Evolutionary conservation across 2,113 vertebrate genomes (phyloP).

Genomic region (Hydropotes inermis): DNA sequence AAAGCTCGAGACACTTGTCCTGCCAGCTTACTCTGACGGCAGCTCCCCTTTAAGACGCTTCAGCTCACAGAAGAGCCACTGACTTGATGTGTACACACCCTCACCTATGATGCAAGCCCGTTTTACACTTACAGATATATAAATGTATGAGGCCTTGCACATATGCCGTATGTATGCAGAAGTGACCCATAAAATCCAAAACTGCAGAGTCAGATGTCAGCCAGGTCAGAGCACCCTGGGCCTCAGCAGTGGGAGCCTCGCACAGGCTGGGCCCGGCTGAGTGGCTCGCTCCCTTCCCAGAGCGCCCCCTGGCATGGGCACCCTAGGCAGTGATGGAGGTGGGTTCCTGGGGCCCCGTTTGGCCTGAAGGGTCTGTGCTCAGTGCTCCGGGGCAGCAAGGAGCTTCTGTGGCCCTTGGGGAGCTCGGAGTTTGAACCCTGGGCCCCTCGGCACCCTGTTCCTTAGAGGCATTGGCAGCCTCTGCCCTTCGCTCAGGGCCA

Average conservation of each 20-base stretch:
- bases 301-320: constrained; percentile 9
- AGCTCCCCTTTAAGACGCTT: constrained; percentile 25
- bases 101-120: constrained; percentile 9
- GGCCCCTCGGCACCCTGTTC: constrained; percentile 54
- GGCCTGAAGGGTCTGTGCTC: constrained; percentile 64
- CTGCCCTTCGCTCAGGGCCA: constrained; percentile 26
- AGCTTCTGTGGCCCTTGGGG: constrained; percentile 51
- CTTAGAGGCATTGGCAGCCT: neutral
- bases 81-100: neutral
- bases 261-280: constrained; percentile 35
- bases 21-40: neutral
- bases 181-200: constrained; percentile 72
- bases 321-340: constrained; percentile 57
- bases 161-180: constrained; percentile 52
- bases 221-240: constrained; percentile 42
- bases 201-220: constrained; percentile 55
- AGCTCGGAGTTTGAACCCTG: neutral
- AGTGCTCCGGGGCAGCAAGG: constrained; percentile 33
- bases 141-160: constrained; percentile 72
- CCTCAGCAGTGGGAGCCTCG: constrained; percentile 23
- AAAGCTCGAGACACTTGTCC: neutral
- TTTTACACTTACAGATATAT: constrained; percentile 49
- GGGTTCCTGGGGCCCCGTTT: constrained; percentile 64
- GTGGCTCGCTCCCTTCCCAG: constrained; percentile 49
- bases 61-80: constrained; percentile 12